Conservation (phyloP, 2,888 invertebrate genomes). For the Pristionchus fissidentatus region DNA sequence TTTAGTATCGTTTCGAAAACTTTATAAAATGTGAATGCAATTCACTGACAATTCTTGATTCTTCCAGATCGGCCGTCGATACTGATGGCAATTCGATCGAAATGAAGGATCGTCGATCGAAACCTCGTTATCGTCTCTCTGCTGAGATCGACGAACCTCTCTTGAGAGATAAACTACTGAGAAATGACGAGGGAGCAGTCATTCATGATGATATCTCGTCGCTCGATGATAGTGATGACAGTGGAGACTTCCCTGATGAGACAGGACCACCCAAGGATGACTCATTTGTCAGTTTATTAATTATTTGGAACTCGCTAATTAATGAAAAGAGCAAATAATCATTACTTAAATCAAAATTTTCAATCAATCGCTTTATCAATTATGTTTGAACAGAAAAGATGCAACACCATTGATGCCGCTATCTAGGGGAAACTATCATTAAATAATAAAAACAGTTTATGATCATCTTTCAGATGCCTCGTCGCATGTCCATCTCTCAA, state of each 20-base stretch:
- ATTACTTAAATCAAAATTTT: background rate
- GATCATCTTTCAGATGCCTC: background rate
- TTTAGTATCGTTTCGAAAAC: no score
- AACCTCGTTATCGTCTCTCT: background rate
- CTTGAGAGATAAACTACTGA: background rate
- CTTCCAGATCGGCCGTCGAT: background rate
- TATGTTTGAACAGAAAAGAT: background rate
- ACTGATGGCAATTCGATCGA: background rate
- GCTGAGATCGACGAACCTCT: constrained; percentile 22
- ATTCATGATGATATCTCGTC: constrained; percentile 29
- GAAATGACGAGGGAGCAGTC: constrained; percentile 20
- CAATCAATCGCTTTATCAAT: background rate
- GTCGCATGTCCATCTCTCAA: background rate
- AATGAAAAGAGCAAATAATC: background rate
- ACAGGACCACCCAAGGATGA: background rate
- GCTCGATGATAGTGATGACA: background rate
- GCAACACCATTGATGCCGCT: background rate
- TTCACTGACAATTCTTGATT: no score
- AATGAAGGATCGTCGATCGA: background rate
- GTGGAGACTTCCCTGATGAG: background rate
- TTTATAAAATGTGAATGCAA: no score
- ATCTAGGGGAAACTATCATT: background rate
- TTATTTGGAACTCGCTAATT: background rate
- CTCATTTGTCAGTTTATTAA: background rate
- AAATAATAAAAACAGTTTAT: background rate